Conservation (phyloP, 2,888 invertebrate species). For the Ceratothoa steindachneri region DNA sequence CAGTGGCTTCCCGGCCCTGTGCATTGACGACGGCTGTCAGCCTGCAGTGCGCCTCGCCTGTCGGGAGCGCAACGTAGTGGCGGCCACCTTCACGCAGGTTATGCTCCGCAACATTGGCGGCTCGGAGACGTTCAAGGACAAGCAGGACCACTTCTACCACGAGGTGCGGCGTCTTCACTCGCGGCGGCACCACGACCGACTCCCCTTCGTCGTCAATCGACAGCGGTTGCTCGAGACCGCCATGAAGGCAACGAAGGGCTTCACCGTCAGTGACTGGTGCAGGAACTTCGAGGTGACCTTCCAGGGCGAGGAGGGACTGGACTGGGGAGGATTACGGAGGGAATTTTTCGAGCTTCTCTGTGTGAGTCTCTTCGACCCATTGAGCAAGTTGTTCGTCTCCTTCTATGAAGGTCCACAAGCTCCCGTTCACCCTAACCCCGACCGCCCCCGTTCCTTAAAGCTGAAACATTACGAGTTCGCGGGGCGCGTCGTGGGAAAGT, state of each 20-base stretch:
- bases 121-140: constrained; percentile 81
- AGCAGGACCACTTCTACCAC: constrained; percentile 70
- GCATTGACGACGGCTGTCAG: constrained; percentile 86
- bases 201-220: constrained; percentile 74
- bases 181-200: constrained; percentile 79
- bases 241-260: constrained; percentile 79
- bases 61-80: constrained; percentile 81
- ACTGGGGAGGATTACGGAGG: constrained; percentile 87
- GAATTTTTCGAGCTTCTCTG: constrained; percentile 94
- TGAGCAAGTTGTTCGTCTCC: constrained; percentile 71
- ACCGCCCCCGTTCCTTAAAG: constrained; percentile 69
- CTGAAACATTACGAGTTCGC: constrained; percentile 78
- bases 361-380: constrained; percentile 77
- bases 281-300: constrained; percentile 88
- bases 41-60: constrained; percentile 76
- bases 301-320: constrained; percentile 89
- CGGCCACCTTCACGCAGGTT: constrained; percentile 86
- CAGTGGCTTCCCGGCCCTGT: constrained; percentile 62
- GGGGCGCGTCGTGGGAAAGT: constrained; percentile 89
- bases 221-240: constrained; percentile 75
- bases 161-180: constrained; percentile 79
- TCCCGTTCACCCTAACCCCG: constrained; percentile 77
- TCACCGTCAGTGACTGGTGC: constrained; percentile 88
- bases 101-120: constrained; percentile 89
- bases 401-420: constrained; percentile 81